Evolutionary conservation across 2,113 vertebrate species (phyloP).

Genomic region (Anarhynchus alexandrinus): DNA sequence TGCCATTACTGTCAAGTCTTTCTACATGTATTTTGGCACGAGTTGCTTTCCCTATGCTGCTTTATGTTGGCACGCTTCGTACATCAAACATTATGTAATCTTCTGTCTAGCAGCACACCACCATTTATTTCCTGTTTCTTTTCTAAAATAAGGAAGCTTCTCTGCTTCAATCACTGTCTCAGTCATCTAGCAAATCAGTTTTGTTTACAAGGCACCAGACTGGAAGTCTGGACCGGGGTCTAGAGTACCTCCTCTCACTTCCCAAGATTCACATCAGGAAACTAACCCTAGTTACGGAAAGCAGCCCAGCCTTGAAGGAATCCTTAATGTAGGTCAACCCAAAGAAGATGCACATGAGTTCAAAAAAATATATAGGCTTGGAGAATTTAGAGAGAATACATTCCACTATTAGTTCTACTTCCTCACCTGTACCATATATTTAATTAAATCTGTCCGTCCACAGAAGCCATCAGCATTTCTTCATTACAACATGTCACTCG

Average conservation of each 20-base stretch:
- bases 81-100: background rate
- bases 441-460: background rate
- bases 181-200: background rate
- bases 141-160: background rate
- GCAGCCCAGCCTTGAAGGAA: background rate
- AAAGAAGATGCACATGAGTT: background rate
- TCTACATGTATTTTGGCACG: conserved; percentile 2
- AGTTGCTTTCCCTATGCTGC: background rate
- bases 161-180: background rate
- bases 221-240: background rate
- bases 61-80: conserved; percentile 13
- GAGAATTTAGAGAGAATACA: background rate
- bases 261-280: background rate
- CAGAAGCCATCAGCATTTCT: background rate
- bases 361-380: background rate
- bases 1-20: background rate
- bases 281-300: background rate
- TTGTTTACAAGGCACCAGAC: background rate
- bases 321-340: background rate
- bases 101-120: conserved; percentile 19
- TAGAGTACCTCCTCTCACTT: background rate
- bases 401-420: background rate
- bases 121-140: conserved; percentile 36
- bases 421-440: background rate
- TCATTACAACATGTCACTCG: background rate